Conservation (phyloP, 64 coral and sea anemone species). For the Stichodactyla helianthus region DNA sequence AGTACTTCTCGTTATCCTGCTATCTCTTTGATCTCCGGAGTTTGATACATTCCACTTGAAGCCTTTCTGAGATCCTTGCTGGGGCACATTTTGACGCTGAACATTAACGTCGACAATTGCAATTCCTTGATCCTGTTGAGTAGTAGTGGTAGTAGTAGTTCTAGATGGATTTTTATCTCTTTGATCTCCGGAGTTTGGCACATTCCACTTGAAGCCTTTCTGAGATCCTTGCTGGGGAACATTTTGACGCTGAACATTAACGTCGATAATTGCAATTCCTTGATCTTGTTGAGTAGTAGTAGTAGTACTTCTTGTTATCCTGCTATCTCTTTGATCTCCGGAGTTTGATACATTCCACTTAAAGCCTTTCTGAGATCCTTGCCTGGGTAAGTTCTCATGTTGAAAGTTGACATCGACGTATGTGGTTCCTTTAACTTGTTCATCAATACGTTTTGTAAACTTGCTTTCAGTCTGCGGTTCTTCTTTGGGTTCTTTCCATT, state of each 20-base stretch:
- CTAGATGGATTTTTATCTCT: too few species aligned
- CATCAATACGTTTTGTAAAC: neutral
- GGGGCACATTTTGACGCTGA: neutral
- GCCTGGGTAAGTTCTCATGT: neutral
- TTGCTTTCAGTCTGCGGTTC: neutral
- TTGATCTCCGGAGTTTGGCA: neutral
- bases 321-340: neutral
- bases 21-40: neutral
- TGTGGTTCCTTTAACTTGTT: neutral
- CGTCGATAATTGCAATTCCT: neutral
- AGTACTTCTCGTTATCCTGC: neutral
- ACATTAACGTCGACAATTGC: neutral
- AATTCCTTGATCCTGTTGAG: neutral
- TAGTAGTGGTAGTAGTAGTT: too few species aligned
- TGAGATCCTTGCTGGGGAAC: neutral
- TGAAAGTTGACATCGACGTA: neutral
- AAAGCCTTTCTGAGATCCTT: slow-evolving; percentile 6
- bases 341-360: neutral
- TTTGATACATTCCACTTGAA: neutral
- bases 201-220: slow-evolving; percentile 1
- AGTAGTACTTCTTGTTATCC: neutral
- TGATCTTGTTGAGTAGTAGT: neutral
- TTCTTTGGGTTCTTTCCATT: neutral
- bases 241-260: neutral
- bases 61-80: slow-evolving; percentile 16